Evolutionary conservation across 2,113 vertebrate genomes (phyloP), one percentile per base, ranked within the genome.

Genomic region (Eulemur rufifrons): DNA sequence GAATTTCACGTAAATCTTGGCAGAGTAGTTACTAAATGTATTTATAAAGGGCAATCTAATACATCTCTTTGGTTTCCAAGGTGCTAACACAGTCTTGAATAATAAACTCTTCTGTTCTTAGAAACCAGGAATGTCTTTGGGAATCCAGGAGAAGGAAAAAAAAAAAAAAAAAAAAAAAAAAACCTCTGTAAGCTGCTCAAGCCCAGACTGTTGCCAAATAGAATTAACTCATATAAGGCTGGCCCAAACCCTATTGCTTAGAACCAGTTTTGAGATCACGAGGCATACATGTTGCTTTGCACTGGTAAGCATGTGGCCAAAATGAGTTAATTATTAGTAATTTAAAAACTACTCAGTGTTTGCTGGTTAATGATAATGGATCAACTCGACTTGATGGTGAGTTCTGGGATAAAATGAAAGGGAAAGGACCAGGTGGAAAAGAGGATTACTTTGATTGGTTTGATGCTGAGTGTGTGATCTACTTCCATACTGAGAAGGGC

Each of bases 51-150:
- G 21, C 15, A 42, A 42, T 56, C 15, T 32, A 76, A 89, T 52
- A 95, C 63, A 84, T 88, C 9, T 81, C 20, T 78, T 73, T 89
- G 52, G 84, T 88, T 71, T 87, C 94, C 90, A 95, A 94, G 95
- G 87, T 85, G 66, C 64, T 78, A 66, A 87, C 39, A 77, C 42
- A 84, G 39, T 20, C n/a, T 81, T 8, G 32, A 74, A 95, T 80
- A 94, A 97, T 34, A 97, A 96, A 96, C 52, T 37, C 39, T 68
- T 86, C 12, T 89, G 52, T 86, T 84, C n/a, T 77, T 66, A 63
- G 94, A 95, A 96, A 87, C 74, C n/a, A 95, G 52, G 39, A 89
- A 76, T 91, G 50, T 80, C 27, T 95, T 93, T 12, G 25, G 78
- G 54, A 95, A 94, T 84, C 59, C 63, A 39, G 37, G 8, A 74